Evolutionary conservation across 2,113 vertebrate genomes (phyloP).

Genomic region (Solea senegalensis): DNA sequence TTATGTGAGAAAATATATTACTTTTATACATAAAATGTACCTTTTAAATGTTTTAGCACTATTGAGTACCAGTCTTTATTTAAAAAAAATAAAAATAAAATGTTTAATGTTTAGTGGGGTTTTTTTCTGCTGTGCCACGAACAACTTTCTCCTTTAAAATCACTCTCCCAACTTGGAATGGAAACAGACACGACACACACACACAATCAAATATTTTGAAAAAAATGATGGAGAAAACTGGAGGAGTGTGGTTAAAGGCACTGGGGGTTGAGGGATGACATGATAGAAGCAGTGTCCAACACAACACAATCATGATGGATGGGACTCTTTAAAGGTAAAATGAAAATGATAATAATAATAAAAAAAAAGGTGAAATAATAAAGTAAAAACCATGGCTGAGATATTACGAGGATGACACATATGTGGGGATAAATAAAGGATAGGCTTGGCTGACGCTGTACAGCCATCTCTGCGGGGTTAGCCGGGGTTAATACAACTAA

Average conservation of each 20-base stretch:
- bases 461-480: constrained; percentile 31
- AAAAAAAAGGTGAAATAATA: background rate
- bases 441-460: background rate
- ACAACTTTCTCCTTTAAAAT: too few relatives aligned
- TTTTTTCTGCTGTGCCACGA: too few relatives aligned
- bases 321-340: background rate
- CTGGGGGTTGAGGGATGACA: background rate
- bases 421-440: background rate
- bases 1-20: too few relatives aligned
- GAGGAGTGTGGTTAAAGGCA: background rate
- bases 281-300: background rate
- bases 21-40: too few relatives aligned
- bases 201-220: too few relatives aligned
- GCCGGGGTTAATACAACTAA: constrained; percentile 51
- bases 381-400: background rate
- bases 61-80: too few relatives aligned
- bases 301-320: background rate
- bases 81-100: too few relatives aligned
- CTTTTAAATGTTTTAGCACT: too few relatives aligned
- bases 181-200: too few relatives aligned
- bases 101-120: too few relatives aligned
- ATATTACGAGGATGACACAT: background rate
- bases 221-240: too few relatives aligned
- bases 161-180: too few relatives aligned
- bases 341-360: background rate